phyloP scores from a whole-genome alignment of 2,888 invertebrate species.

The Conistra vaccinii region DNA sequence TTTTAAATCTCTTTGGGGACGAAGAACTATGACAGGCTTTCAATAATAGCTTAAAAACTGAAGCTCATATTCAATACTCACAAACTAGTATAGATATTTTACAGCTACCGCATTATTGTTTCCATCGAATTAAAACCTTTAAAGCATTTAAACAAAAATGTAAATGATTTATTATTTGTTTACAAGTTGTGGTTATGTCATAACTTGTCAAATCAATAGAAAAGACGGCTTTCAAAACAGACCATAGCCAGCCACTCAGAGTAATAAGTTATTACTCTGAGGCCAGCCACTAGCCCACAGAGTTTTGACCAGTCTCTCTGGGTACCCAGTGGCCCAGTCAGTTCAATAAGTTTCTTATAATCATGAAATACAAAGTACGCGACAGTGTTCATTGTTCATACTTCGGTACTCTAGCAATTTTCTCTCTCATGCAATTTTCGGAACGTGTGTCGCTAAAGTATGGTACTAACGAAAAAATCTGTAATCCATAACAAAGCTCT shows the following conservation, averaged over 20 bases:
- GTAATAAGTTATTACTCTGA: too few relatives aligned
- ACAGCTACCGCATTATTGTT: neutral
- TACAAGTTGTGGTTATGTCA: neutral
- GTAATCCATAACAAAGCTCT: neutral
- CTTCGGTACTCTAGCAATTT: neutral
- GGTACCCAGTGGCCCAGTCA: neutral
- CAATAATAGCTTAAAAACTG: neutral
- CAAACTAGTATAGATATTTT: slow-evolving; percentile 4
- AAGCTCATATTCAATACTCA: slow-evolving; percentile 4
- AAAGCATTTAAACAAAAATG: neutral
- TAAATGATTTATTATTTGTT: neutral
- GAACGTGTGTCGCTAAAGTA: neutral
- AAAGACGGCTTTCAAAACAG: slow-evolving; percentile 4
- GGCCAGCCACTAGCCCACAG: neutral
- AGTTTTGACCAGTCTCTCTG: neutral
- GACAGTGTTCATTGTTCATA: too few relatives aligned
- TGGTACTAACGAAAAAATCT: too few relatives aligned
- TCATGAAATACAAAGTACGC: neutral
- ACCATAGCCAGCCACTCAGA: too few relatives aligned
- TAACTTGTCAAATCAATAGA: neutral
- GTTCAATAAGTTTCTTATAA: neutral
- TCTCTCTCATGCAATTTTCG: neutral
- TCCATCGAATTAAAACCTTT: neutral
- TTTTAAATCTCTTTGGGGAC: too few relatives aligned
- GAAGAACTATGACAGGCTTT: neutral